These are phyloP conservation scores for Lasiurus borealis DNA, from an alignment of 2,113 vertebrate species.

Conservation along the genomic window DNA sequence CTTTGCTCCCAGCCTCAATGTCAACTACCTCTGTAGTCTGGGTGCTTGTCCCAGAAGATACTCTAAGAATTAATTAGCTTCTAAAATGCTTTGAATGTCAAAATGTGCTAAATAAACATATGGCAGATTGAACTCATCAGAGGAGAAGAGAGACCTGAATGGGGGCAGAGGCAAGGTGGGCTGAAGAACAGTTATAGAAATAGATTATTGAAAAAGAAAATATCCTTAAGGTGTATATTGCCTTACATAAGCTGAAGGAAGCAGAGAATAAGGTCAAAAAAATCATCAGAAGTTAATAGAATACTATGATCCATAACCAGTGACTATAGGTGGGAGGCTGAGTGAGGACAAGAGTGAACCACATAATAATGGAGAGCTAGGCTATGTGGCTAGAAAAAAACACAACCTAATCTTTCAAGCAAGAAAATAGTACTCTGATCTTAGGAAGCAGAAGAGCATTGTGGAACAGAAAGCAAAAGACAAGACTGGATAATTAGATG, in stretches of 20 bases:
- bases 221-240: background rate
- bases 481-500: constrained; percentile 47
- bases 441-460: constrained; percentile 37
- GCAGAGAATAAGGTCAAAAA: constrained; percentile 57
- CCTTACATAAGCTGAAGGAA: constrained; percentile 38
- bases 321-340: constrained; percentile 31
- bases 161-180: background rate
- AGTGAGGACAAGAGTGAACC: constrained; percentile 21
- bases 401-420: constrained; percentile 56
- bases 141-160: constrained; percentile 39
- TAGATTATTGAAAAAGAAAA: constrained; percentile 45
- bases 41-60: background rate
- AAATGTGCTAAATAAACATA: constrained; percentile 65
- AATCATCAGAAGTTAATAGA: constrained; percentile 19
- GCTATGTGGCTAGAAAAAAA: constrained; percentile 3
- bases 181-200: constrained; percentile 37
- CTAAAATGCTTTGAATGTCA: constrained; percentile 53
- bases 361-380: constrained; percentile 45
- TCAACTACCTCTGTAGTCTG: constrained; percentile 57
- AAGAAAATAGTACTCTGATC: constrained; percentile 56
- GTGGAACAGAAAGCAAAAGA: constrained; percentile 35
- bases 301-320: constrained; percentile 13
- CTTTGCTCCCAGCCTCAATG: constrained; percentile 55
- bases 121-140: constrained; percentile 56
- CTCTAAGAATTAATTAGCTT: constrained; percentile 69